Evolutionary conservation across 1,140 invertebrate species (phyloP).

Genomic region (Panagrolaimus sp.): DNA sequence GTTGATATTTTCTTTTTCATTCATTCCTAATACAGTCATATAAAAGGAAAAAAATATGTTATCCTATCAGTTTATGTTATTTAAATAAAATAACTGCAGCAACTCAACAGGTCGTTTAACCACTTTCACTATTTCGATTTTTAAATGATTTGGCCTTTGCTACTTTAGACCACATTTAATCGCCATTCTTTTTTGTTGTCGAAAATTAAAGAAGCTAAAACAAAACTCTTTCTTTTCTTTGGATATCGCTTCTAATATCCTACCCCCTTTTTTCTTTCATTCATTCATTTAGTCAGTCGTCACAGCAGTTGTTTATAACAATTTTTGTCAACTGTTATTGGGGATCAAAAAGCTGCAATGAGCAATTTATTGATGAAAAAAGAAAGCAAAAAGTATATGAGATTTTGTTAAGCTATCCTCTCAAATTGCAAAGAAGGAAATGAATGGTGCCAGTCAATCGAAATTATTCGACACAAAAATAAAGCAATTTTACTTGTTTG

Average conservation of each 20-base stretch:
- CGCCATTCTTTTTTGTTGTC: background rate
- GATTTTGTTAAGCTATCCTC: background rate
- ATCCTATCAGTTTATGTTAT: too few relatives aligned
- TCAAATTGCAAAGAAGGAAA: constrained; percentile 14
- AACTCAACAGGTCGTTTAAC: too few relatives aligned
- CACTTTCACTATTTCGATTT: too few relatives aligned
- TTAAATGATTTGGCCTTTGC: too few relatives aligned
- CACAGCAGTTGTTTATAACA: constrained; percentile 6
- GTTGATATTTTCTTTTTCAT: too few relatives aligned
- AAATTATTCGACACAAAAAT: background rate
- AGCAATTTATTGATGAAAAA: constrained; percentile 7
- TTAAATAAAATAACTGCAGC: too few relatives aligned
- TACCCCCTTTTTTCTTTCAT: background rate
- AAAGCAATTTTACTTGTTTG: too few relatives aligned
- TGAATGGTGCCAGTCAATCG: background rate
- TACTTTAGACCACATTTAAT: too few relatives aligned
- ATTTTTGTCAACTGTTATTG: background rate
- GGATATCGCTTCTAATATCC: background rate
- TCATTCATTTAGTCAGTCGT: too few relatives aligned
- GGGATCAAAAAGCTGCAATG: constrained; percentile 1
- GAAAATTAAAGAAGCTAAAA: background rate
- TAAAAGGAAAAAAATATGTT: too few relatives aligned
- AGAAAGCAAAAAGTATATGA: background rate
- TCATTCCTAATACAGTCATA: too few relatives aligned
- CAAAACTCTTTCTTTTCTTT: background rate